These are phyloP conservation scores for Myxocyprinus asiaticus DNA, from an alignment of 2,113 vertebrate species.

Conservation along the genomic window DNA sequence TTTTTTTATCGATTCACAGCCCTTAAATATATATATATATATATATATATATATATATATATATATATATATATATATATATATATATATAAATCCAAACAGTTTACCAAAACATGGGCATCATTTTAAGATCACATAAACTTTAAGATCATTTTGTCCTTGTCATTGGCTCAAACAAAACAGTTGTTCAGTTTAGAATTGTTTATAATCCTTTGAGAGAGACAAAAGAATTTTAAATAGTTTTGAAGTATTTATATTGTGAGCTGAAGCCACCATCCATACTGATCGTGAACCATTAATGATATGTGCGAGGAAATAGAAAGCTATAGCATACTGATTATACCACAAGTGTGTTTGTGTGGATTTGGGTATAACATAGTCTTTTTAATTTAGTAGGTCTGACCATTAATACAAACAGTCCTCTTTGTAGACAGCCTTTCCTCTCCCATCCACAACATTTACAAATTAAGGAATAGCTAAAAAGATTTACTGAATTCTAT, in stretches of 20 bases:
- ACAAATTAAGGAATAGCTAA: constrained; percentile 66
- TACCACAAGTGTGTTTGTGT: not conserved
- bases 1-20: too few species aligned
- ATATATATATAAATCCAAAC: too few species aligned
- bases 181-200: not conserved
- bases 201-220: not conserved
- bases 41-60: too few species aligned
- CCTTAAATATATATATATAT: too few species aligned
- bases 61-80: too few species aligned
- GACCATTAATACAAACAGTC: not conserved
- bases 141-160: not conserved
- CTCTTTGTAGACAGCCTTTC: constrained; percentile 44
- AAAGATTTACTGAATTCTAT: constrained; percentile 60
- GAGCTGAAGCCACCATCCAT: not conserved
- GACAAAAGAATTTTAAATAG: not conserved
- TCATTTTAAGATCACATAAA: not conserved
- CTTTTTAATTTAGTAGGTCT: too few species aligned
- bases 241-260: not conserved
- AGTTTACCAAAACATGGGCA: not conserved
- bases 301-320: not conserved
- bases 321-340: not conserved
- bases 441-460: constrained; percentile 61
- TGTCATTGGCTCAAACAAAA: not conserved
- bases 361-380: too few species aligned
- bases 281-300: not conserved